Evolutionary conservation across 2,797 vertebrate species (phyloP), one percentile per base, ranked within the genome.

Genomic region (Pampus argenteus): DNA sequence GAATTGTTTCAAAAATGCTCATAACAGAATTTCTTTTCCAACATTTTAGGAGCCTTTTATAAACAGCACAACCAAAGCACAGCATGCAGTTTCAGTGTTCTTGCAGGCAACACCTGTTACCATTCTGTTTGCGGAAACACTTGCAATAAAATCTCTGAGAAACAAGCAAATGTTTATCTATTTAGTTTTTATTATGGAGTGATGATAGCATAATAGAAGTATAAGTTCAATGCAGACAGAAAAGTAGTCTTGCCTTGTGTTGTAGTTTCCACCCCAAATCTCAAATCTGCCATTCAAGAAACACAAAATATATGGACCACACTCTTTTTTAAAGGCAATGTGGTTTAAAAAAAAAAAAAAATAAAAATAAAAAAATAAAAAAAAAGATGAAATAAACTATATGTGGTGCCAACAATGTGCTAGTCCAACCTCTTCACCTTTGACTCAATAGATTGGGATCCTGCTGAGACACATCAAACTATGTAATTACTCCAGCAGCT

Each of bases 401-500:
- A 63, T 49, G 49, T 22, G 3, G 20, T 26, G 8, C 56, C 66
- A 55, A 15, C 70, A 72, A 79, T 78, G 48, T 85, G 63, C 42
- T 40, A 14, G n/a, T 55, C 28, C 22, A 82, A 76, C 71, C 69
- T 79, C 22, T 36, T 80, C 65, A 86, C 74, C 79, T 85, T 64
- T 87, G 80, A 84, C 87, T 52, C 40, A 49, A 31, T 22, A 66
- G 70, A 81, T 70, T 65, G 31, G 54, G 68, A 78, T 58, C 59
- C 71, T 47, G 65, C 44, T 71, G 60, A 57, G 61, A 67, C 54
- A 78, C 81, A 84, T 87, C 76, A 84, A 78, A 84, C 68, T 57
- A 74, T 82, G 69, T 62, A 84, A 89, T 87, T 88, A 90, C 63
- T 62, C 48, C 45, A 20, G 72, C 56, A 57, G 77, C 67, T 72